Percentiles rank a stretch among this genome's conserved stretches.
Conservation (phyloP, 1,140 invertebrate genomes). For the Eufriesea mexicana region DNA sequence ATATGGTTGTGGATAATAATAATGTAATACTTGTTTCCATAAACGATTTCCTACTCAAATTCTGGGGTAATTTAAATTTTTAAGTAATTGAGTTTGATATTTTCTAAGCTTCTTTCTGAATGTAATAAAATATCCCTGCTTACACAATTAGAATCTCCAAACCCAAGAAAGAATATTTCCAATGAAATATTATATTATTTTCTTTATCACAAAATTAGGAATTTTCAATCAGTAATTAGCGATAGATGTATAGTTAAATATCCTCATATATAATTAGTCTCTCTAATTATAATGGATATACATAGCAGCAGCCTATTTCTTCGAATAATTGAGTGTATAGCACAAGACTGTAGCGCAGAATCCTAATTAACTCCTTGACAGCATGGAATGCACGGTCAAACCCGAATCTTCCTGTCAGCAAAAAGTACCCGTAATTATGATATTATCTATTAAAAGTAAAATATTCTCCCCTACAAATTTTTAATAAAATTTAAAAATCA, state of each 20-base stretch:
- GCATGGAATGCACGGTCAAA: neutral
- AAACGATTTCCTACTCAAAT: too few species aligned
- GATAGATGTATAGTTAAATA: neutral
- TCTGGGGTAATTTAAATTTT: too few species aligned
- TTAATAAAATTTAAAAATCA: neutral
- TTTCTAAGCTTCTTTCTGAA: too few species aligned
- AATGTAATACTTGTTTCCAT: too few species aligned
- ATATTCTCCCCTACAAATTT: neutral
- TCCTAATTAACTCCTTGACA: slow-evolving; percentile 19
- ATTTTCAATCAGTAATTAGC: neutral
- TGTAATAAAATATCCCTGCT: too few species aligned
- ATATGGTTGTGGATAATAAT: too few species aligned
- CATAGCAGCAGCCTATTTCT: neutral
- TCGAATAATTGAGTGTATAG: neutral
- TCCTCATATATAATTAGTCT: neutral
- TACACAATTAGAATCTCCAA: too few species aligned
- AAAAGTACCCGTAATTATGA: neutral
- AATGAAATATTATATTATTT: neutral
- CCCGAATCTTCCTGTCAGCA: neutral
- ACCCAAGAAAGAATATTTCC: too few species aligned
- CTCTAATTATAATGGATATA: neutral
- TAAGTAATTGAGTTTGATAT: too few species aligned
- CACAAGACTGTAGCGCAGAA: too few species aligned
- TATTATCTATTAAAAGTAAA: neutral
- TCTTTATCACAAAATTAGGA: neutral